Percentiles rank a stretch among this genome's conserved stretches.
Evolutionary conservation across 92 coral and sea anemone species (phyloP).

Genomic region (Actinostola sp.): DNA sequence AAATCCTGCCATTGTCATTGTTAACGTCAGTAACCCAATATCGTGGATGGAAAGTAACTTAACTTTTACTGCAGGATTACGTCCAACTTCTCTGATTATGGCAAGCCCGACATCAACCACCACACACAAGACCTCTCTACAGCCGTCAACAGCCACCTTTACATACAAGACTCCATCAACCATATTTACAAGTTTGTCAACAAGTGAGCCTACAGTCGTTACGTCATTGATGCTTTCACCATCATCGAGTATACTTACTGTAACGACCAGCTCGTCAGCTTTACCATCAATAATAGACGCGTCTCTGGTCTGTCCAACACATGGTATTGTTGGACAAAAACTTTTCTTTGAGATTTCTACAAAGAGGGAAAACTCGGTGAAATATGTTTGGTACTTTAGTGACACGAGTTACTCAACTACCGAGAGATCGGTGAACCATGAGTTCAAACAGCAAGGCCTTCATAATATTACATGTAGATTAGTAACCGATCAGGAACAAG

Average conservation of each 20-base stretch:
- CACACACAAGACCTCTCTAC: background rate
- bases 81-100: background rate
- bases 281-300: slow-evolving; percentile 16
- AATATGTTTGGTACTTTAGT: slow-evolving; percentile 32
- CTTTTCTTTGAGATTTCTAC: slow-evolving; percentile 35
- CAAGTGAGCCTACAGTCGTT: background rate
- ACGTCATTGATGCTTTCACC: background rate
- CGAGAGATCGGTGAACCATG: slow-evolving; percentile 28
- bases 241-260: background rate
- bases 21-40: slow-evolving; percentile 40
- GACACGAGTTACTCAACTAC: background rate
- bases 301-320: slow-evolving; percentile 34
- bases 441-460: slow-evolving; percentile 58
- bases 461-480: slow-evolving; percentile 53
- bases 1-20: slow-evolving; percentile 12
- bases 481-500: slow-evolving; percentile 33
- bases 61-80: slow-evolving; percentile 5
- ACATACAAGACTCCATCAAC: background rate
- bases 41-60: slow-evolving; percentile 37
- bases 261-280: slow-evolving; percentile 1
- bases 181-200: background rate
- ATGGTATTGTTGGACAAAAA: slow-evolving; percentile 52
- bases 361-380: slow-evolving; percentile 33
- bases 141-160: background rate
- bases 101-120: background rate